Conservation (phyloP, 2,797 vertebrate species). For the Acipenser transmontanus region DNA sequence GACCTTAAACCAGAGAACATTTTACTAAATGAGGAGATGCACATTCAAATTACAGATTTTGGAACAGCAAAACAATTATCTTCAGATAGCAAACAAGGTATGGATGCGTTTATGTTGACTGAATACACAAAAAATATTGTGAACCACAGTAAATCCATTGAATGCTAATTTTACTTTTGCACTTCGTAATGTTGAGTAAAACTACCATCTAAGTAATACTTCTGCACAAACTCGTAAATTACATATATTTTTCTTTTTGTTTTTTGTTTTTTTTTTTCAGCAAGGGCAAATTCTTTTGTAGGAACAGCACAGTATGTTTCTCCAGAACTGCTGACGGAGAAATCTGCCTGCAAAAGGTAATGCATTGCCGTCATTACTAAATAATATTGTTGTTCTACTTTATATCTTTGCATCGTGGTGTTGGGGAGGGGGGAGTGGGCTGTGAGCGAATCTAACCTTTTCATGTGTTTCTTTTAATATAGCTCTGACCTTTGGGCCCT, state of each 20-base stretch:
- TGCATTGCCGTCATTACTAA: not conserved
- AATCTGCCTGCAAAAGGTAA: slow-evolving; percentile 98
- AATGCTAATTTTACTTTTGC: too few species aligned
- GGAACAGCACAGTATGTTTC: slow-evolving; percentile 98
- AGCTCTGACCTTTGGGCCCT: slow-evolving; percentile 98
- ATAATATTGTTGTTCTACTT: too few species aligned
- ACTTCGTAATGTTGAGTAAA: too few species aligned
- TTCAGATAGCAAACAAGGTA: slow-evolving; percentile 93
- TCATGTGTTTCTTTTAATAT: slow-evolving; percentile 25
- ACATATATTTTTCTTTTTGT: not conserved
- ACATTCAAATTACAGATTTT: slow-evolving; percentile 98
- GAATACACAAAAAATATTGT: too few species aligned
- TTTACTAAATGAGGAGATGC: slow-evolving; percentile 96
- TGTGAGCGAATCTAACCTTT: not conserved
- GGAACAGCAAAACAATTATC: slow-evolving; percentile 95
- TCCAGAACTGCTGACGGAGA: slow-evolving; percentile 94
- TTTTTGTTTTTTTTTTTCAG: slow-evolving; percentile 48
- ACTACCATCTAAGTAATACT: too few species aligned
- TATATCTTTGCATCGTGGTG: too few species aligned
- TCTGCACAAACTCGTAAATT: not conserved
- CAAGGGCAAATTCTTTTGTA: slow-evolving; percentile 95
- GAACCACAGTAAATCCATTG: too few species aligned
- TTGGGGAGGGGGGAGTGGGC: too few species aligned
- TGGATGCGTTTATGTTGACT: not conserved
- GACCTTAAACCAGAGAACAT: slow-evolving; percentile 98